phyloP scores from a whole-genome alignment of 2,888 invertebrate species.

The Lypha dubia region DNA sequence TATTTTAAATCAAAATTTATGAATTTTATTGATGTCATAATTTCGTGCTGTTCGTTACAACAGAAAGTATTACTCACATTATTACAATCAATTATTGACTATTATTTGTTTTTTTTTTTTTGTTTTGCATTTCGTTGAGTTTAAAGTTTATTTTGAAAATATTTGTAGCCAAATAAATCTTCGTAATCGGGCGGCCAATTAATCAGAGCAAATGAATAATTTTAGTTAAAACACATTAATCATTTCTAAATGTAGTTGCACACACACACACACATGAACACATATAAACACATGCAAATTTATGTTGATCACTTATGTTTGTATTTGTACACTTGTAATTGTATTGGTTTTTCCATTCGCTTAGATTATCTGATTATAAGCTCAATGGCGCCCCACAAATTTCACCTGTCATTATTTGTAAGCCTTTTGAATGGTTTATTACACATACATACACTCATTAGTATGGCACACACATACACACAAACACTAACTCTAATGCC shows the following conservation, averaged over 20 bases:
- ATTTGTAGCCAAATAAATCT: slow-evolving; percentile 43
- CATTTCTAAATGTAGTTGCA: slow-evolving; percentile 21
- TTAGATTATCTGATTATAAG: slow-evolving; percentile 40
- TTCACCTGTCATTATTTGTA: slow-evolving; percentile 58
- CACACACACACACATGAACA: not conserved
- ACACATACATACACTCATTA: not conserved
- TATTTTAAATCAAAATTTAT: slow-evolving; percentile 29
- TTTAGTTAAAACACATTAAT: slow-evolving; percentile 57
- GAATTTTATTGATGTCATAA: slow-evolving; percentile 38
- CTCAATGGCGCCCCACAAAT: slow-evolving; percentile 67
- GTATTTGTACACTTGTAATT: not conserved
- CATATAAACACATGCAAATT: not conserved
- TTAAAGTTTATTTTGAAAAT: slow-evolving; percentile 24
- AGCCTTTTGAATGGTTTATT: slow-evolving; percentile 27
- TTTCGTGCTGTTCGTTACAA: not conserved
- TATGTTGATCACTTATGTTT: too few relatives aligned
- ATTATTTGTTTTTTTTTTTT: too few relatives aligned
- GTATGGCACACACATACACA: not conserved
- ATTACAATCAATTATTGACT: slow-evolving; percentile 1
- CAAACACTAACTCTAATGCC: not conserved
- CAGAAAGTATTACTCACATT: not conserved
- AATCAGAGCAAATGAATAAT: slow-evolving; percentile 55
- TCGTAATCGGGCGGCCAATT: slow-evolving; percentile 42
- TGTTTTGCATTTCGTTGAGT: not conserved
- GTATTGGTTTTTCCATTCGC: slow-evolving; percentile 15